phyloP scores from a whole-genome alignment of 2,888 invertebrate species.

The Sphecodes monilicornis region DNA sequence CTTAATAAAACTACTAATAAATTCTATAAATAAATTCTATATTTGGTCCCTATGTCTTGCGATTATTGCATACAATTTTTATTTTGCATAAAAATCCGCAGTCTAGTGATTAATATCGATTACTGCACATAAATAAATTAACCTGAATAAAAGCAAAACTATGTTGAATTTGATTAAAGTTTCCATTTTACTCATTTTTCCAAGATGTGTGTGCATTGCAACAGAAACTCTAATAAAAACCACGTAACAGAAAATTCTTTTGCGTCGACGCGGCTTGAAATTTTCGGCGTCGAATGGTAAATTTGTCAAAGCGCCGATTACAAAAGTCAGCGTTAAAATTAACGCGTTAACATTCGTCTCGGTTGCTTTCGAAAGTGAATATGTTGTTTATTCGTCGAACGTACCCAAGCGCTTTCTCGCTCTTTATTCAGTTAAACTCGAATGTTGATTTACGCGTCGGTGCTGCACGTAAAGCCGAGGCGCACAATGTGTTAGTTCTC shows the following conservation, averaged over 20 bases:
- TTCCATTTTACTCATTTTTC: neutral
- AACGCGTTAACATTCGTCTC: constrained; percentile 5
- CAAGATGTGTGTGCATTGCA: neutral
- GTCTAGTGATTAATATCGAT: no score
- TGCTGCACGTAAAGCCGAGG: constrained; percentile 48
- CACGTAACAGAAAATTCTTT: neutral
- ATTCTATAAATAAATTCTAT: no score
- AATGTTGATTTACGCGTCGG: constrained; percentile 57
- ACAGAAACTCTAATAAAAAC: neutral
- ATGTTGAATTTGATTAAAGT: neutral
- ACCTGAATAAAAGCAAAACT: neutral
- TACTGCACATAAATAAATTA: neutral
- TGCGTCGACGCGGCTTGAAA: neutral
- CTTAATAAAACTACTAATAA: no score
- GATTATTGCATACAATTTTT: no score
- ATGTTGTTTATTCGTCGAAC: constrained; percentile 11
- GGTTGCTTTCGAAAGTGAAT: constrained; percentile 9
- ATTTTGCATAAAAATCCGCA: no score
- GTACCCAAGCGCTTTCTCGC: constrained; percentile 31
- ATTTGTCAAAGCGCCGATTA: neutral
- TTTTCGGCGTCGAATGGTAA: neutral
- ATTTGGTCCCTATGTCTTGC: no score
- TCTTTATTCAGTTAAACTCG: constrained; percentile 48
- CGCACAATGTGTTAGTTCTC: constrained; percentile 43
- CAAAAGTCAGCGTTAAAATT: neutral